phyloP scores from a whole-genome alignment of 2,113 vertebrate species.

The Tylochromis polylepis region DNA sequence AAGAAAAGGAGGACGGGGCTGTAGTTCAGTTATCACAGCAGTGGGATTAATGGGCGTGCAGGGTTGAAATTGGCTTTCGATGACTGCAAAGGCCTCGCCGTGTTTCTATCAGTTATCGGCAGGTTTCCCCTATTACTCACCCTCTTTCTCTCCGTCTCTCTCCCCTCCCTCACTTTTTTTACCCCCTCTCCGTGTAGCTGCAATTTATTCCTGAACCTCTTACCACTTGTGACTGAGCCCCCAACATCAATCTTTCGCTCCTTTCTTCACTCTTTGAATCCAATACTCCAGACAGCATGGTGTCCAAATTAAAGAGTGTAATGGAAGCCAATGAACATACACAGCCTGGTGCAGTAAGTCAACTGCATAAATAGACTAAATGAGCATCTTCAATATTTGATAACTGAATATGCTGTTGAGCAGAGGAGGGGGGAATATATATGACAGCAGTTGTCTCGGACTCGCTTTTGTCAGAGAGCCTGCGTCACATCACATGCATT shows the following conservation, averaged over 20 bases:
- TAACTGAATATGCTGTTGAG: not conserved
- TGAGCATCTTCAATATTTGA: conserved; percentile 34
- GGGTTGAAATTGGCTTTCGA: conserved; percentile 61
- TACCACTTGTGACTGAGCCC: conserved; percentile 10
- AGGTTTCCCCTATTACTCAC: conserved; percentile 34
- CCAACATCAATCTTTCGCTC: conserved; percentile 5
- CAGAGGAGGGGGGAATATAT: not conserved
- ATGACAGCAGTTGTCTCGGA: not conserved
- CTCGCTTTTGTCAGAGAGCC: not conserved
- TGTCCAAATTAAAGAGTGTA: conserved; percentile 50
- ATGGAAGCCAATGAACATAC: conserved; percentile 23
- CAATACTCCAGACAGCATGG: conserved; percentile 43
- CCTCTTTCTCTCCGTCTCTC: conserved; percentile 5
- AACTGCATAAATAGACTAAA: conserved; percentile 25
- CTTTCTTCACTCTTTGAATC: conserved; percentile 28
- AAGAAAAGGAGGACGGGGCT: not conserved
- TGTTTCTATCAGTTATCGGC: conserved; percentile 55
- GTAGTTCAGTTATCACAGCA: conserved; percentile 47
- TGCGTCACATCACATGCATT: not conserved
- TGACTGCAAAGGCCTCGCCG: conserved; percentile 46
- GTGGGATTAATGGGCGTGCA: conserved; percentile 60
- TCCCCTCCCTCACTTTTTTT: not conserved
- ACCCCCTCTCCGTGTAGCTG: not conserved
- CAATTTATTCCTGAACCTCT: conserved; percentile 34
- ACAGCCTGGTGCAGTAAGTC: not conserved